Evolutionary conservation across 2,797 vertebrate species (phyloP).

Genomic region (Ateles fusciceps): DNA sequence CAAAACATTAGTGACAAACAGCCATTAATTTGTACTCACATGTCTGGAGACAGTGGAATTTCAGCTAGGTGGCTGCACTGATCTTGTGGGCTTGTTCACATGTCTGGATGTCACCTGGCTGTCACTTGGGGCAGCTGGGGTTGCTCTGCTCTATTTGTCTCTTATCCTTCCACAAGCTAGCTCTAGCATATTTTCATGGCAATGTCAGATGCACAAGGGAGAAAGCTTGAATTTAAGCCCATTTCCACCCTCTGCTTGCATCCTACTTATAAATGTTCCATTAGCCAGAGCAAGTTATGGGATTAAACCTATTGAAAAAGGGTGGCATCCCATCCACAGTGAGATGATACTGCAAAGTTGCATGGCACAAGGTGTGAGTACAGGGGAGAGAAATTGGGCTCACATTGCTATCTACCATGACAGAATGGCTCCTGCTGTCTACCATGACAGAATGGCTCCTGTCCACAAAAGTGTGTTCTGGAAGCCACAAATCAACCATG

Average conservation of each 20-base stretch:
- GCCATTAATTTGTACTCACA: neutral
- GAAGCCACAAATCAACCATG: neutral
- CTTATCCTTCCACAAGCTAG: neutral
- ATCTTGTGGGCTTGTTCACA: neutral
- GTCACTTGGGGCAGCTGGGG: neutral
- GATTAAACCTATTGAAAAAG: neutral
- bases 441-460: neutral
- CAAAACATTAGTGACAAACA: neutral
- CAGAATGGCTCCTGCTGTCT: fast-evolving
- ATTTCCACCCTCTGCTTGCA: neutral
- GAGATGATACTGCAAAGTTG: neutral
- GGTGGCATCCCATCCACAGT: neutral
- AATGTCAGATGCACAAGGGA: neutral
- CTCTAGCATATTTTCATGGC: neutral
- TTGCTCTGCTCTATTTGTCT: neutral
- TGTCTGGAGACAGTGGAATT: neutral
- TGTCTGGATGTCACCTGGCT: neutral
- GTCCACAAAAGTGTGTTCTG: too few species aligned
- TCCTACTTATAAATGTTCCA: neutral
- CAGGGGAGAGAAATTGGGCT: neutral
- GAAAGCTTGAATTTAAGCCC: neutral
- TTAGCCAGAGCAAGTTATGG: neutral
- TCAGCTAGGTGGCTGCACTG: neutral
- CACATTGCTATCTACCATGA: too few species aligned
- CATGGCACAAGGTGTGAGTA: neutral